Evolutionary conservation across 2,797 vertebrate species (phyloP).

Genomic region (Hippoglossus hippoglossus): DNA sequence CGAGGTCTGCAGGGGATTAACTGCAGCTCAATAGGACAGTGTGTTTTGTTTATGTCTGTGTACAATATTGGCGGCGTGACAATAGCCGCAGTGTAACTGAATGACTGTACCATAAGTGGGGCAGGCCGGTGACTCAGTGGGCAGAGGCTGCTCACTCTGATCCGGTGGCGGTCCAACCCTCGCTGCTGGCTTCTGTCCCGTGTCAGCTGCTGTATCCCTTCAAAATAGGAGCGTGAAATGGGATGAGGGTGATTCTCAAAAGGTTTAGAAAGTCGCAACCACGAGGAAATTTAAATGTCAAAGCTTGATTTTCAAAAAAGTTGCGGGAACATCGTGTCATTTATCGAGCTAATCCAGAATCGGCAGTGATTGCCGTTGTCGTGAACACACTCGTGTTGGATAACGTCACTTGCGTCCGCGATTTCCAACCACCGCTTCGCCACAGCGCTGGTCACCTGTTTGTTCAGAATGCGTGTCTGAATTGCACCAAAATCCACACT

Average conservation of each 20-base stretch:
- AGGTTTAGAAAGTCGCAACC: not conserved
- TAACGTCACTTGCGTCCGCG: too few relatives aligned
- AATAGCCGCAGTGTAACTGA: constrained; percentile 46
- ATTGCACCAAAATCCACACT: too few relatives aligned
- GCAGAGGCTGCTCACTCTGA: not conserved
- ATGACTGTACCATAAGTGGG: constrained; percentile 18
- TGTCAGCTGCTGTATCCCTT: constrained; percentile 1
- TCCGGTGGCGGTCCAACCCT: constrained; percentile 2
- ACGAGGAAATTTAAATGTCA: constrained; percentile 28
- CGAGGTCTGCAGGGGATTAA: constrained; percentile 46
- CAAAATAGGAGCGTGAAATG: constrained; percentile 31
- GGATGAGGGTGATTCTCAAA: constrained; percentile 9
- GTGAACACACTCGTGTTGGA: too few relatives aligned
- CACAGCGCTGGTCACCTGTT: too few relatives aligned
- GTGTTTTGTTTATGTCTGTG: constrained; percentile 48
- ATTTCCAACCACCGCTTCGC: too few relatives aligned
- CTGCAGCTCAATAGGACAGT: constrained; percentile 43
- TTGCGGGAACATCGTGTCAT: too few relatives aligned
- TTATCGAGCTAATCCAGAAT: too few relatives aligned
- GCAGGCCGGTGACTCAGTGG: constrained; percentile 24
- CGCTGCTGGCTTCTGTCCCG: constrained; percentile 14
- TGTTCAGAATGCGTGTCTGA: too few relatives aligned
- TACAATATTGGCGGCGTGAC: constrained; percentile 49
- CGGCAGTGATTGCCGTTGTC: too few relatives aligned
- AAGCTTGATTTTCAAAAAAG: too few relatives aligned